Conservation (phyloP, 2,888 invertebrate species). For the Cheilosia variabilis region DNA sequence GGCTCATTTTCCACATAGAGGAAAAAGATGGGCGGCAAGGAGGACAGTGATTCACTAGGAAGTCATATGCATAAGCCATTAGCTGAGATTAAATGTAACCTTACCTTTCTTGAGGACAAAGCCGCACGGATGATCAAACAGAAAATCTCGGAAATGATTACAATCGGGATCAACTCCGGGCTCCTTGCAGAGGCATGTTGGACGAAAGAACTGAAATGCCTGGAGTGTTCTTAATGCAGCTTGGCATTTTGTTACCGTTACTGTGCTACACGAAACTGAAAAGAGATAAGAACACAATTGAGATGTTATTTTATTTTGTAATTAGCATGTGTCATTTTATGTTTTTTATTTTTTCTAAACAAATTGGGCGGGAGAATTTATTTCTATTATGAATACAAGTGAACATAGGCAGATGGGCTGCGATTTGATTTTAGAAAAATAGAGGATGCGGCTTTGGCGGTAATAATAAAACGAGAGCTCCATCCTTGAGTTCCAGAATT, state of each 20-base stretch:
- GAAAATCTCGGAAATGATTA: slow-evolving; percentile 95
- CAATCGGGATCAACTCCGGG: slow-evolving; percentile 96
- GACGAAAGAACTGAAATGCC: slow-evolving; percentile 96
- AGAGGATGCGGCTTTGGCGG: too few relatives aligned
- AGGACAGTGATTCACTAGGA: background rate
- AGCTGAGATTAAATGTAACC: slow-evolving; percentile 59
- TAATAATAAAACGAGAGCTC: too few relatives aligned
- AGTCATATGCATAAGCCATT: slow-evolving; percentile 63
- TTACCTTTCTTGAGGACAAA: slow-evolving; percentile 95
- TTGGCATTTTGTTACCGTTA: slow-evolving; percentile 96
- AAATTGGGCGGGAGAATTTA: too few relatives aligned
- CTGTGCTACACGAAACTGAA: slow-evolving; percentile 96
- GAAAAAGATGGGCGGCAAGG: background rate
- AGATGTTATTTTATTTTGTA: slow-evolving; percentile 3
- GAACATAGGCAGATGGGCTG: too few relatives aligned
- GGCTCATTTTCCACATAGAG: background rate
- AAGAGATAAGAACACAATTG: slow-evolving; percentile 74
- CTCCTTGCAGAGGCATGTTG: slow-evolving; percentile 95
- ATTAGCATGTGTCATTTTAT: background rate
- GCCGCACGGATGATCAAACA: slow-evolving; percentile 96
- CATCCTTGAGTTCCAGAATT: too few relatives aligned
- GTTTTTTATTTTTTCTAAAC: background rate
- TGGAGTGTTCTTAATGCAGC: slow-evolving; percentile 94
- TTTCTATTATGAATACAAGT: too few relatives aligned
- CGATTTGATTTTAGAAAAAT: too few relatives aligned